Percentiles rank a stretch among this genome's conserved stretches.
phyloP scores from a whole-genome alignment of 2,797 vertebrate genomes.

The Rhabdomys pumilio region DNA sequence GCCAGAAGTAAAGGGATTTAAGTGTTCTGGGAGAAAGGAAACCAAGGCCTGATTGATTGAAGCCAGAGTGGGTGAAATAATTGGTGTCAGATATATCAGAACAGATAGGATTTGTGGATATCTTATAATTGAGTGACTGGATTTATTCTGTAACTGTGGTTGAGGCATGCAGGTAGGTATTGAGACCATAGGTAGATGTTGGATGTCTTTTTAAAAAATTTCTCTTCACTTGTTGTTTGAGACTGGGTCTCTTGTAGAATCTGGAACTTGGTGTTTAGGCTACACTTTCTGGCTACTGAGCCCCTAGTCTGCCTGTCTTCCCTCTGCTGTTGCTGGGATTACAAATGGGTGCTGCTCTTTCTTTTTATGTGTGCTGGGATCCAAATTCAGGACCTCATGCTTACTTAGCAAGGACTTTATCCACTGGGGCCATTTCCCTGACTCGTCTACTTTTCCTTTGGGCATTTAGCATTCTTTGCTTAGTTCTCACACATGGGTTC shows the following conservation, averaged over 20 bases:
- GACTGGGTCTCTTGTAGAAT: neutral
- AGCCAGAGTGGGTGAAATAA: neutral
- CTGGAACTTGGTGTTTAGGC: neutral
- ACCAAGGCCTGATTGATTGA: neutral
- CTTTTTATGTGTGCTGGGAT: neutral
- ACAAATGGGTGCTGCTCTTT: neutral
- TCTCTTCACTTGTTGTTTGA: neutral
- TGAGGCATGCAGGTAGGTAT: neutral
- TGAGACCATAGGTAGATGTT: neutral
- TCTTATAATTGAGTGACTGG: neutral
- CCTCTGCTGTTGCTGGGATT: neutral
- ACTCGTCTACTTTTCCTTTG: neutral
- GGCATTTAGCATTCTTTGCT: neutral
- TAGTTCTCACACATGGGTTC: neutral
- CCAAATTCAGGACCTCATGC: neutral
- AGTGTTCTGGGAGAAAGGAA: neutral
- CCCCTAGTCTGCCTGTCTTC: neutral
- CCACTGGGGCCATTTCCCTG: neutral
- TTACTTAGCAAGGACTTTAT: neutral
- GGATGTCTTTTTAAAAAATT: neutral
- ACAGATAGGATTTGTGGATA: neutral
- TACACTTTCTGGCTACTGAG: neutral
- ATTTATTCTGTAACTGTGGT: neutral
- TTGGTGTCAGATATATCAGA: neutral
- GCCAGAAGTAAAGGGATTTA: neutral